phyloP scores from a whole-genome alignment of 2,888 invertebrate genomes.

The Mythimna pallens region DNA sequence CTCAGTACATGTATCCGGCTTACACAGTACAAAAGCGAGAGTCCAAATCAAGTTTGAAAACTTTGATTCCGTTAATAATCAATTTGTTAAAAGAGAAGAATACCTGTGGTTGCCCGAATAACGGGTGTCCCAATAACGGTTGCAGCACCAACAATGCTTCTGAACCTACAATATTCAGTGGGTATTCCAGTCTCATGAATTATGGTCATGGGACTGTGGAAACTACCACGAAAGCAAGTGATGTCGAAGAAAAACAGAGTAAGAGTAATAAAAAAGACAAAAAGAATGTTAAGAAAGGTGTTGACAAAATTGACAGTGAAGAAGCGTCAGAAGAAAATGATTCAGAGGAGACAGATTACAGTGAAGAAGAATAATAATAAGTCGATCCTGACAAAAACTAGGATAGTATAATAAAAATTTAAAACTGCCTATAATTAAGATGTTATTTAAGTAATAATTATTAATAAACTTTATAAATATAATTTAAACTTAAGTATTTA shows the following conservation, averaged over 20 bases:
- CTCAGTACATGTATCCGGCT: slow-evolving; percentile 56
- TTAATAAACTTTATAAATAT: slow-evolving; percentile 13
- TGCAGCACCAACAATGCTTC: slow-evolving; percentile 45
- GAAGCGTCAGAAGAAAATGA: slow-evolving; percentile 71
- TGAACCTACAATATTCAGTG: slow-evolving; percentile 66
- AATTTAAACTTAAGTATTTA: slow-evolving; percentile 46
- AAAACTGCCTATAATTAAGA: slow-evolving; percentile 11
- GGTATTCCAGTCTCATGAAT: slow-evolving; percentile 74
- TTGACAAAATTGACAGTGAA: slow-evolving; percentile 60
- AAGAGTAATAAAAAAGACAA: slow-evolving; percentile 41
- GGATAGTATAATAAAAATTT: background rate
- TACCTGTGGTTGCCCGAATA: slow-evolving; percentile 71
- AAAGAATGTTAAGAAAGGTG: slow-evolving; percentile 51
- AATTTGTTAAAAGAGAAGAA: slow-evolving; percentile 80
- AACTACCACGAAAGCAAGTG: background rate
- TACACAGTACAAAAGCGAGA: slow-evolving; percentile 58
- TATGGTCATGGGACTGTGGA: slow-evolving; percentile 61
- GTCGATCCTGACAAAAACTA: background rate
- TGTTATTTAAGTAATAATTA: slow-evolving; percentile 32
- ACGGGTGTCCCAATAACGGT: slow-evolving; percentile 64
- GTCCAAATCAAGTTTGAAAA: slow-evolving; percentile 76
- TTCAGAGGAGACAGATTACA: slow-evolving; percentile 66
- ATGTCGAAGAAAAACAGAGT: slow-evolving; percentile 29
- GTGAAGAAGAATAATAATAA: slow-evolving; percentile 57
- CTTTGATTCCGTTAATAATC: slow-evolving; percentile 81